Evolutionary conservation across 2,113 vertebrate species (phyloP), one percentile per base, ranked within the genome.

Genomic region (Corapipo altera): DNA sequence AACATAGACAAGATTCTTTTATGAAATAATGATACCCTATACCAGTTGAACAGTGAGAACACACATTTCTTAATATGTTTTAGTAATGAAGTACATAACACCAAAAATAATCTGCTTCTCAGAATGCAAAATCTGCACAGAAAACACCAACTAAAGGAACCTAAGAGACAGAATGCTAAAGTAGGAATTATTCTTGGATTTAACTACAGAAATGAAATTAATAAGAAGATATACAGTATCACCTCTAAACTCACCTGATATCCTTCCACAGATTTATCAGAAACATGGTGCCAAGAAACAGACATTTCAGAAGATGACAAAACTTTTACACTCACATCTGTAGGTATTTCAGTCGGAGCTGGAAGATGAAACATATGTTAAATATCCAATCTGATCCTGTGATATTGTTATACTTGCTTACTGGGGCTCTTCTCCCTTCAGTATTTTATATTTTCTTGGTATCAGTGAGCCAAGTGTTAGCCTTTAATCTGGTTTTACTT

Each of bases 301-400:
- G 98, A 97, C 70, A 98, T 99, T 85, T 99, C 98, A 57, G 98
- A 99, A 87, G 99, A 99, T 9, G 99, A 99, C 32, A 99, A 79
- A 39, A 98, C 98, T 97, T 96, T 98, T 62, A 97, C 95, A 0
- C 97, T 97, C 24, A 99, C 96, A 58, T 94, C 97, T 85, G 73
- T 95, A 51, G 99, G 99, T 73, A 97, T 96, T 97, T 99, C 98
- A 88, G 94, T 97, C 23, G 99, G 99, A 94, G 98, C 99, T 99
- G 94, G 78, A 93, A 96, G 82, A 87, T 59, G 5, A 93, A 95
- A 91, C 49, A 91, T 48, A 82, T 23, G 9, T 88, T 80, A 93
- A 93, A 84, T 6, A 82, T 37, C 58, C 37, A 28, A 16, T 48
- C 10, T 80, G 39, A 88, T 61, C 11, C 51, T 52, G 49, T 59